These are phyloP conservation scores for Cataglyphis livida DNA, from an alignment of 2,888 invertebrate genomes.

Conservation along the genomic window DNA sequence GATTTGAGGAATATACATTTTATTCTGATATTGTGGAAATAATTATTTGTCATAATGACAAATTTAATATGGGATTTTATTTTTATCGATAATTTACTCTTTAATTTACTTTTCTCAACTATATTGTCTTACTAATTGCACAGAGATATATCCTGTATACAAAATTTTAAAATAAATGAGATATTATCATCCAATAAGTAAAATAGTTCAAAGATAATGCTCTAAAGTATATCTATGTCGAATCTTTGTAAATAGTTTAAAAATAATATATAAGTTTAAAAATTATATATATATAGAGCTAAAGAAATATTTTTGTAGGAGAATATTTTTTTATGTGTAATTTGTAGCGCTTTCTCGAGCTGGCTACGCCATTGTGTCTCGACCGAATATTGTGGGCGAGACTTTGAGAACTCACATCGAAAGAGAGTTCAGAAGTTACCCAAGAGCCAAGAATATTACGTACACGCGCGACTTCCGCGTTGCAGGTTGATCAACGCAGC, in stretches of 20 bases:
- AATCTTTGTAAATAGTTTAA: neutral
- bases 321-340: neutral
- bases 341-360: conserved; percentile 33
- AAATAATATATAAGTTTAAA: neutral
- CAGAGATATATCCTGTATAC: neutral
- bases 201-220: neutral
- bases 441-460: conserved; percentile 78
- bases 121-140: neutral
- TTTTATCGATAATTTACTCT: neutral
- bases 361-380: conserved; percentile 73
- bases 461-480: conserved; percentile 79
- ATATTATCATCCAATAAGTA: neutral
- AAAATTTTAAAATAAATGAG: neutral
- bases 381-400: conserved; percentile 80
- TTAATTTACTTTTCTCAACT: neutral
- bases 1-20: neutral
- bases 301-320: neutral
- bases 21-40: neutral
- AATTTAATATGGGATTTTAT: neutral
- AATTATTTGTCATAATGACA: neutral
- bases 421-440: conserved; percentile 72
- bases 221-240: neutral
- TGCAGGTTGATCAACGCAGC: conserved; percentile 75
- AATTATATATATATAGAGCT: neutral
- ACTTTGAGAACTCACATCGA: conserved; percentile 59